These are phyloP conservation scores for Larimichthys crocea DNA, from an alignment of 2,113 vertebrate genomes.

Conservation along the genomic window DNA sequence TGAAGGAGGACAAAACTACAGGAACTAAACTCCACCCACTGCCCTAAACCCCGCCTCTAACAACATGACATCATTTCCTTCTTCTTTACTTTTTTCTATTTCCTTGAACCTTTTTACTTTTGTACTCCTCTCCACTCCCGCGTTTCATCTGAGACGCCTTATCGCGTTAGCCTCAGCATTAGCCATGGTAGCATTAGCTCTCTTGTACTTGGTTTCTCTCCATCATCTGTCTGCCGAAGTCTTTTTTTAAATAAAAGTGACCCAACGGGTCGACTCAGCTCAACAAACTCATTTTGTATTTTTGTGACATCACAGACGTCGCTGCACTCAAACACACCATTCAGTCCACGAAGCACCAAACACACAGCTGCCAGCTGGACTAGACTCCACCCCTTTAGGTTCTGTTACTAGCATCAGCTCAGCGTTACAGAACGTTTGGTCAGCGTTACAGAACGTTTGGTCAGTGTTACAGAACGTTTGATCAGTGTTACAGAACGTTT, in stretches of 20 bases:
- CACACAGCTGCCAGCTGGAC: background rate
- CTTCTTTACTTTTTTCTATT: slow-evolving; percentile 58
- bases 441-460: too few relatives aligned
- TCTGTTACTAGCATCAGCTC: background rate
- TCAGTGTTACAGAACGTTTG: too few relatives aligned
- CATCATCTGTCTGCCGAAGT: slow-evolving; percentile 7
- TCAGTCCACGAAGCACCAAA: background rate
- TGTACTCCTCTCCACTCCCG: slow-evolving; percentile 42
- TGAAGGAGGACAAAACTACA: slow-evolving; percentile 41
- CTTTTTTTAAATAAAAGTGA: slow-evolving; percentile 53
- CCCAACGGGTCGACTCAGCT: background rate
- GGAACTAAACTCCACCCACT: slow-evolving; percentile 49
- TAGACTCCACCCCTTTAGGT: background rate
- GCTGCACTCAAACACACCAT: background rate
- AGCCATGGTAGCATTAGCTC: slow-evolving; percentile 41
- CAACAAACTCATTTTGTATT: background rate
- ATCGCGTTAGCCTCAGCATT: slow-evolving; percentile 1
- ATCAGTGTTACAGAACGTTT: too few relatives aligned
- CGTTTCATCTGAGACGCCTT: background rate
- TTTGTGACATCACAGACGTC: background rate
- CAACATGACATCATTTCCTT: slow-evolving; percentile 51
- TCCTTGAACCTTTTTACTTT: slow-evolving; percentile 57
- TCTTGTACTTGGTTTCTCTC: slow-evolving; percentile 65
- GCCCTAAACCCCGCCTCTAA: slow-evolving; percentile 43
- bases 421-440: too few relatives aligned